These are phyloP conservation scores for Plagiodera versicolora DNA, from an alignment of 2,888 invertebrate genomes.

Conservation along the genomic window DNA sequence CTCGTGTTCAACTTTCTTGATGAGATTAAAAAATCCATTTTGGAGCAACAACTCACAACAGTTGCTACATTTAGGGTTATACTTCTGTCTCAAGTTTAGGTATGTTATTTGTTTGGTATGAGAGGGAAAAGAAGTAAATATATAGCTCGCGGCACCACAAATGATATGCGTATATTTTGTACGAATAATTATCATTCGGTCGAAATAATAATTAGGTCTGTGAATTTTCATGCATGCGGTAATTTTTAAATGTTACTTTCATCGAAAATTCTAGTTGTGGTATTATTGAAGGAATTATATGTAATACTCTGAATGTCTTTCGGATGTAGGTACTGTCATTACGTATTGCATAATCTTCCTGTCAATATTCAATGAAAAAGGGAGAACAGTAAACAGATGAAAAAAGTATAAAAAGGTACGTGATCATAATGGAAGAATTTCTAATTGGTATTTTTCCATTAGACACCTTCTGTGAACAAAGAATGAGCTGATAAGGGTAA, in stretches of 20 bases:
- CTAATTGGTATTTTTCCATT: no score
- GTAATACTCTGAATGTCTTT: no score
- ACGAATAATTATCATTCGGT: constrained; percentile 2
- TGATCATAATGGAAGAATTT: no score
- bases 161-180: constrained; percentile 8
- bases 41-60: constrained; percentile 5
- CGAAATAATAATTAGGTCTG: constrained; percentile 7
- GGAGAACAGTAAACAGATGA: no score
- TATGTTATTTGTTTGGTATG: constrained; percentile 13
- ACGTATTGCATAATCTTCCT: no score
- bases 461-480: no score
- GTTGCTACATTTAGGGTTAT: constrained; percentile 10
- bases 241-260: constrained; percentile 1
- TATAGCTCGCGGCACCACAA: constrained; percentile 4
- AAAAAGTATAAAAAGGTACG: no score
- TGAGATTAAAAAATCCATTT: not conserved
- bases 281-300: not conserved
- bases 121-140: constrained; percentile 2
- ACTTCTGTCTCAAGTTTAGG: constrained; percentile 9
- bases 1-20: not conserved
- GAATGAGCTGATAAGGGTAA: no score
- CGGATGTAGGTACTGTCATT: no score
- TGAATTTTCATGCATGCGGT: no score
- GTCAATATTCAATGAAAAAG: no score
- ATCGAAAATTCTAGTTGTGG: not conserved